Base-by-base conservation (phyloP, 1,140 invertebrate species). In the Bilobella aurantiaca region DNA sequence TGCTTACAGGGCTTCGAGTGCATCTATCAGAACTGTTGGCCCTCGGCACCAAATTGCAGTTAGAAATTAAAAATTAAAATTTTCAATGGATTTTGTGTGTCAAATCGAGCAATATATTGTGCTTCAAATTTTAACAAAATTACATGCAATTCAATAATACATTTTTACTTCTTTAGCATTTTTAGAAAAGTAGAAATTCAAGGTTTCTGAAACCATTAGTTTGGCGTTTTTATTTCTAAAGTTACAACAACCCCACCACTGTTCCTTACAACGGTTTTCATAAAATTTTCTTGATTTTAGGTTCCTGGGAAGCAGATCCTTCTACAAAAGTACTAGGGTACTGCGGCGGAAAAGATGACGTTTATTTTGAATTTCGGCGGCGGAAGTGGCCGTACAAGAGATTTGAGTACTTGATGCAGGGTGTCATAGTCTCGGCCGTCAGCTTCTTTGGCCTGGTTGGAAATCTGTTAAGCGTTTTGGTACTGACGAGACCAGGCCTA, bases 381-480 rank as follows among this genome's bases (percentile, higher is more conserved):
- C 34, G 34, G 34, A 42, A 42, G 34, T 42, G 34, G 34, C 34
- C 8, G 18, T 42, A 42, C 34, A 42, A 42, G 34, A 8, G 18
- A 18, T 42, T 42, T 42, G 34, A 89, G 69, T 92, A 93, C 78
- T 82, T 91, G 74, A 82, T 87, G 29, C 88, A 88, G 75, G 91
- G 91, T n/a, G 81, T 96, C 49, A 76, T 93, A 49, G 80, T 93
- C 3, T 90, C 91, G 74, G 74, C 86, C 18, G 84, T 95, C 23
- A 88, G 90, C 57, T 73, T 87, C 0, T 84, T 91, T 31, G 93
- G 93, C 0, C 84, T 96, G 31, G 79, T 95, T 1, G 91, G 91
- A 62, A 96, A 96, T 76, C 81, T 87, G 27, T 86, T 95, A n/a
- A 90, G 90, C 0, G 91, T 94, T 81, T 86, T 92, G 27, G 92